Base-by-base conservation (phyloP, 2,888 invertebrate genomes). In the Nemurella pictetii region DNA sequence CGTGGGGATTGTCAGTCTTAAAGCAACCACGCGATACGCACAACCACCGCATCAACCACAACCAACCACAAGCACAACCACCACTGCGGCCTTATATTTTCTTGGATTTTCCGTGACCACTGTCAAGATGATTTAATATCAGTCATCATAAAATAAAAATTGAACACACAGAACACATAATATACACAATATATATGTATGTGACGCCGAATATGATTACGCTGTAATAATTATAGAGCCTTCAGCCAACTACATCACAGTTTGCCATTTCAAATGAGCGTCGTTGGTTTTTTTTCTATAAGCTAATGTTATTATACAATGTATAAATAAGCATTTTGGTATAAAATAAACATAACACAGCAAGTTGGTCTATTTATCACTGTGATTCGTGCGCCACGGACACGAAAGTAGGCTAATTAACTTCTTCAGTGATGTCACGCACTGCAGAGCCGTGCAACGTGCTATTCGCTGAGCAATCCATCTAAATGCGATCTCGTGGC, bases 341-440 rank as follows among this genome's bases (percentile, higher is more conserved):
- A 55, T 55, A 55, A 55, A 55, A 55, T 55, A 55, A 20, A 55
- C 55, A 55, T 55, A 55, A 55, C 55, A 55, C 55, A 55, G 55
- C 36, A 35, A 80, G 80, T 80, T 80, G 80, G 80, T 35, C 80
- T 32, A 80, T 80, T 80, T 80, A 80, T 80, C 80, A 80, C 80
- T n/a, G 30, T 80, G 80, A 80, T 80, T 80, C 80, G 80, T 80
- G 80, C 26, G 35, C 20, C 36, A 35, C 32, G 80, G 36, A 35
- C 80, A 35, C 26, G 26, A 32, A 80, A 80, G 80, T 80, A 26
- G 26, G 25, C 80, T 80, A 80, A 80, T 80, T 80, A 80, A 35
- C 80, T 80, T 35, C 36, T 35, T 20, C 26, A 80, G 80, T 80
- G 80, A 80, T 80, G 36, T 55, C 55, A 55, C 55, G 55, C 55